Conservation (phyloP, 2,888 invertebrate genomes). For the Apodemia duryi region DNA sequence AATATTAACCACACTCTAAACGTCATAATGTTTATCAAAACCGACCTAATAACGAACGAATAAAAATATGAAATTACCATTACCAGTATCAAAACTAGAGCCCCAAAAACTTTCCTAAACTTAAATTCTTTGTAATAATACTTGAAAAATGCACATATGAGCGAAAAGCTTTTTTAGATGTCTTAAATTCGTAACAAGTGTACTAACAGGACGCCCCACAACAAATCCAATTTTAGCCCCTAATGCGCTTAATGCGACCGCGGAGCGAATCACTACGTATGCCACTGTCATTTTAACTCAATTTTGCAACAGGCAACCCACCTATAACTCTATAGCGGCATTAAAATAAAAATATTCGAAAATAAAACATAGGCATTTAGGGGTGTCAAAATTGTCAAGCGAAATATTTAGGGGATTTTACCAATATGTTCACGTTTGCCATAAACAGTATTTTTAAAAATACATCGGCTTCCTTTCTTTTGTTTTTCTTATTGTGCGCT, state of each 20-base stretch:
- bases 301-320: slow-evolving; percentile 54
- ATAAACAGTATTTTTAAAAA: slow-evolving; percentile 52
- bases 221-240: slow-evolving; percentile 76
- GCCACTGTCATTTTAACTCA: slow-evolving; percentile 79
- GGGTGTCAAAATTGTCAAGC: slow-evolving; percentile 60
- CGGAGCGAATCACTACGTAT: slow-evolving; percentile 76
- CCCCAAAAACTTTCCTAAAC: no score
- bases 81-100: no score
- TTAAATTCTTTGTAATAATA: background rate
- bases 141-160: slow-evolving; percentile 18
- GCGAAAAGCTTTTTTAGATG: slow-evolving; percentile 47
- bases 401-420: slow-evolving; percentile 52
- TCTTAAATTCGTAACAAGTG: slow-evolving; percentile 71
- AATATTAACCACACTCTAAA: no score
- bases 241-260: slow-evolving; percentile 75
- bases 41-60: no score
- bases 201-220: slow-evolving; percentile 72
- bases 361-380: slow-evolving; percentile 67
- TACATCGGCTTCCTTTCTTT: slow-evolving; percentile 22
- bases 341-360: slow-evolving; percentile 59
- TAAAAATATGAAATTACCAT: no score
- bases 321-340: slow-evolving; percentile 38
- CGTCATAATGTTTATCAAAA: no score
- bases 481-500: background rate
- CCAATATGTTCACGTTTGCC: slow-evolving; percentile 61